These are phyloP conservation scores for Siniperca chuatsi DNA, from an alignment of 2,113 vertebrate species.

Conservation along the genomic window DNA sequence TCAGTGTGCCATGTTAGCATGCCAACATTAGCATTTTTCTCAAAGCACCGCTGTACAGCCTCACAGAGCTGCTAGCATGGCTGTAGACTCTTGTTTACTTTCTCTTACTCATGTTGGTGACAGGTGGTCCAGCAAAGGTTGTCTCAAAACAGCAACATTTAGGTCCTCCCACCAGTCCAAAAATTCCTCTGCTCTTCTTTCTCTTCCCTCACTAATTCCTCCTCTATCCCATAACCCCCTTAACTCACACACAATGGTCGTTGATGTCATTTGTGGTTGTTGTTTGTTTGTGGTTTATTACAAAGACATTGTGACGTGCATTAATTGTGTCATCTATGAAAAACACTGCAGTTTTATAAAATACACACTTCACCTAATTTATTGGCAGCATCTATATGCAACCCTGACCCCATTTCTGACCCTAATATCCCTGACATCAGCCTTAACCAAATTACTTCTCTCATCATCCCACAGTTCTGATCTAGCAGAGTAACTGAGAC, in stretches of 20 bases:
- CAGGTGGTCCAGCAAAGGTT: background rate
- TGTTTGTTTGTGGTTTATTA: background rate
- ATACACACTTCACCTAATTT: background rate
- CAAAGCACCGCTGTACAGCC: background rate
- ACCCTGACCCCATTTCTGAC: background rate
- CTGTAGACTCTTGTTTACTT: background rate
- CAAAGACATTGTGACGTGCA: background rate
- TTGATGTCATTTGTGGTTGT: background rate
- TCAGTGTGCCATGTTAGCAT: background rate
- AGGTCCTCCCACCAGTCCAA: background rate
- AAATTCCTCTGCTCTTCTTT: background rate
- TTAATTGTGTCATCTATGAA: background rate
- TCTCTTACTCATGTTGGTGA: background rate
- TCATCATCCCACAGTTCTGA: conserved; percentile 19
- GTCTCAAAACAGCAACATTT: background rate
- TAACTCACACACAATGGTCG: background rate
- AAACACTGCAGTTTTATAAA: background rate
- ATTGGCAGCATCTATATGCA: background rate
- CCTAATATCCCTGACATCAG: background rate
- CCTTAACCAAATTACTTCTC: background rate
- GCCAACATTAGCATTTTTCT: background rate
- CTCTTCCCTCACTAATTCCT: background rate
- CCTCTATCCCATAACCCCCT: background rate
- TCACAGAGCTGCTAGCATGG: background rate
- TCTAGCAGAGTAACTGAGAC: conserved; percentile 7